Conservation (phyloP, 2,797 vertebrate genomes). For the Paratrypauchen microcephalus region DNA sequence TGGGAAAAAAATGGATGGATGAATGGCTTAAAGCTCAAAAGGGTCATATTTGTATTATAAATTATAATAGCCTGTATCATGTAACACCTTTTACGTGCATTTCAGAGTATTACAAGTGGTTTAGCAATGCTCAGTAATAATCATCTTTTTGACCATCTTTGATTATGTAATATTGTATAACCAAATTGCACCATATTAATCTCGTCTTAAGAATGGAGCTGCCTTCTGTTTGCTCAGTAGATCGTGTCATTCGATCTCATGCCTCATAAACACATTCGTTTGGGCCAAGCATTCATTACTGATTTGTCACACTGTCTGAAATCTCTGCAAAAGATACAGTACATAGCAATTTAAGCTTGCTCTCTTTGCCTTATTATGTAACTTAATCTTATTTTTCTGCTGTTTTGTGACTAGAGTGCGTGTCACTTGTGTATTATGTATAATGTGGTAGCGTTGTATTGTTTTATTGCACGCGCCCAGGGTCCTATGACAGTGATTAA, state of each 20-base stretch:
- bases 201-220: not conserved
- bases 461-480: too few species aligned
- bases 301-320: not conserved
- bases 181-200: not conserved
- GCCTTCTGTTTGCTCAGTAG: not conserved
- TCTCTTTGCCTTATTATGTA: not conserved
- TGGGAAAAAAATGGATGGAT: too few species aligned
- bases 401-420: not conserved
- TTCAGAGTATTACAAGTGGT: not conserved
- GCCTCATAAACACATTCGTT: constrained; percentile 9
- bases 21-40: too few species aligned
- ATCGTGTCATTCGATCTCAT: constrained; percentile 10
- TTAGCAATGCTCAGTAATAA: not conserved
- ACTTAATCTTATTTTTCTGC: not conserved
- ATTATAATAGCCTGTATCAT: not conserved
- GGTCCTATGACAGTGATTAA: constrained; percentile 1
- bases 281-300: not conserved
- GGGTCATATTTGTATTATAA: not conserved
- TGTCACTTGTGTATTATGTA: not conserved
- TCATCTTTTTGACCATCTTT: not conserved
- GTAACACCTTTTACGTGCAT: not conserved
- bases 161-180: not conserved
- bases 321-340: too few species aligned
- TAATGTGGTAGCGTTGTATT: not conserved
- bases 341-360: not conserved